Conservation (phyloP, 2,888 invertebrate species). For the Drosophila cognata region DNA sequence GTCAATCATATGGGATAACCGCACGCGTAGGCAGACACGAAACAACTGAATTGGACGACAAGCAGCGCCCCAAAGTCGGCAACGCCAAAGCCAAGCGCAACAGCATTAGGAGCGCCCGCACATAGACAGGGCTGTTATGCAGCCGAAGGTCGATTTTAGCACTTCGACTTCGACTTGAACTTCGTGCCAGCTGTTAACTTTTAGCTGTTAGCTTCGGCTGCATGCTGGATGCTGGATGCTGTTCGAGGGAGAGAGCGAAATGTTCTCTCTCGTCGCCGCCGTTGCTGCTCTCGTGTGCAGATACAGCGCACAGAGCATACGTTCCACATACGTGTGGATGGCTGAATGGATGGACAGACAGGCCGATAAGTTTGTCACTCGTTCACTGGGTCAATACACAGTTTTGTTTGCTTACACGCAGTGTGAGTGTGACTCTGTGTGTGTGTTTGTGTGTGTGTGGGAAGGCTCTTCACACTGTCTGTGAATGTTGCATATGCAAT, state of each 20-base stretch:
- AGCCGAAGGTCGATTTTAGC: slow-evolving; percentile 9
- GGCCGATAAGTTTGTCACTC: slow-evolving; percentile 53
- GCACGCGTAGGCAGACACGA: slow-evolving; percentile 80
- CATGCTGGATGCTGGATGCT: slow-evolving; percentile 46
- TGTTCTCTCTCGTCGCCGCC: slow-evolving; percentile 17
- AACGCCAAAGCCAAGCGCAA: slow-evolving; percentile 57
- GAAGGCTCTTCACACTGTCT: slow-evolving; percentile 37
- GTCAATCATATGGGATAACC: slow-evolving; percentile 54
- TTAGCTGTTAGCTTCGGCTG: slow-evolving; percentile 39
- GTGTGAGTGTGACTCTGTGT: background rate
- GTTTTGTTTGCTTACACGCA: slow-evolving; percentile 48
- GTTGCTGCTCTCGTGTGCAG: slow-evolving; percentile 48
- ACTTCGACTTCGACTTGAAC: slow-evolving; percentile 18
- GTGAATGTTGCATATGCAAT: slow-evolving; percentile 58
- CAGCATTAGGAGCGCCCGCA: slow-evolving; percentile 48
- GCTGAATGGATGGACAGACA: background rate
- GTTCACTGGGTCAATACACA: slow-evolving; percentile 82
- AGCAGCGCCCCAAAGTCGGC: slow-evolving; percentile 59
- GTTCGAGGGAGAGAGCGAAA: background rate
- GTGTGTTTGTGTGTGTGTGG: slow-evolving; percentile 16
- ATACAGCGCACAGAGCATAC: slow-evolving; percentile 55
- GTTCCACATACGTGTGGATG: slow-evolving; percentile 42
- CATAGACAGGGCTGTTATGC: slow-evolving; percentile 54
- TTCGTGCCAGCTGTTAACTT: slow-evolving; percentile 23
- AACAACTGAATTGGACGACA: slow-evolving; percentile 69